Conservation (phyloP, 2,113 vertebrate genomes). For the Sphaerodactylus townsendi region DNA sequence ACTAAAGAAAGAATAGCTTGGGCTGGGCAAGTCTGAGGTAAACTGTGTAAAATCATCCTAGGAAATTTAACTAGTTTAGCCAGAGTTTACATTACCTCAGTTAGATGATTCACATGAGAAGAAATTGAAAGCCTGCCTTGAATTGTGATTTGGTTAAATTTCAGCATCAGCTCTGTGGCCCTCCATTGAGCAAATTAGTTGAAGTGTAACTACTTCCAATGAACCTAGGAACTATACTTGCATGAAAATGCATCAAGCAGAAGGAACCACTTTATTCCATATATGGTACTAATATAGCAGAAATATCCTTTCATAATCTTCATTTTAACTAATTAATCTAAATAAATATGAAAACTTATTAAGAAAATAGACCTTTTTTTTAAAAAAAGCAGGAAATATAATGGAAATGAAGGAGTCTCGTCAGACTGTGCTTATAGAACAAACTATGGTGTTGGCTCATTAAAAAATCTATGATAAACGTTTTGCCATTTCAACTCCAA, state of each 20-base stretch:
- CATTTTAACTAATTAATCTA: not conserved
- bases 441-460: not conserved
- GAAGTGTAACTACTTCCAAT: not conserved
- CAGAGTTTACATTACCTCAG: not conserved
- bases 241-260: not conserved
- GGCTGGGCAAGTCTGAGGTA: not conserved
- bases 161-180: not conserved
- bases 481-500: constrained; percentile 12
- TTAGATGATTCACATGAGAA: not conserved
- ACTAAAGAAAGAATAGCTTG: not conserved
- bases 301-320: not conserved
- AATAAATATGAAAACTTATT: not conserved
- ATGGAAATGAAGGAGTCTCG: not conserved
- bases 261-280: not conserved
- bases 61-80: not conserved
- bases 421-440: not conserved
- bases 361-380: not conserved
- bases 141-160: not conserved
- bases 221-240: not conserved
- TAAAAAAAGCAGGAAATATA: not conserved
- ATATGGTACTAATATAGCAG: not conserved
- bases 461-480: not conserved
- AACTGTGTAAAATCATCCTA: not conserved
- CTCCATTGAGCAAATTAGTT: not conserved
- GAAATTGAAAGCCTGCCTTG: not conserved